Evolutionary conservation across 53 echinoderm and acorn worm species (phyloP), one percentile per base, ranked within the genome.

Genomic region (Holothuria leucospilota): DNA sequence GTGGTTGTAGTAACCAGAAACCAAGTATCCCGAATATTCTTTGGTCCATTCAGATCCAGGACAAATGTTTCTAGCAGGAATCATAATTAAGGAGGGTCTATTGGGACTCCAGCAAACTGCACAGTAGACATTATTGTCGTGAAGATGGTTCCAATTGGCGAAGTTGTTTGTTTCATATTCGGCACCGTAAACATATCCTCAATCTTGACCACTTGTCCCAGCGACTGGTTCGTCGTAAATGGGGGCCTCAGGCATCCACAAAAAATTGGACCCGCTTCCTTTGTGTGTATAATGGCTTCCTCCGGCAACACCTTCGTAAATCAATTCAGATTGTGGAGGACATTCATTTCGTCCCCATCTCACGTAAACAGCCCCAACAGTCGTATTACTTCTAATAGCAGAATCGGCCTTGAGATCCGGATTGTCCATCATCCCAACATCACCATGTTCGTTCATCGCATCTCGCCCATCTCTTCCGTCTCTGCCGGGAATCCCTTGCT

Each of bases 1-100:
- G 16, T 62, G 90, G 39, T 59, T 63, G 64, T 63, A 27, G 13
- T 63, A 63, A 27, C 0, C 23, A 14, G 90, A 27, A 38, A 86
- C 68, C 13, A 90, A 60, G 20, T 80, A 90, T 8, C 90, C 90
- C 8, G 13, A 26, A 62, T 90, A 90, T 69, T 90, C 90, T 49
- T 39, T 20, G n/a, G 64, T 88, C 90, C 90, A 90, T 15, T 71
- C 71, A 15, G 14, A 39, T 13, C 39, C 24, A 20, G 89, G 89
- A 65, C 89, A 89, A 11, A 29, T 65, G 25, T 84, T 89, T 38
- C 85, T 71, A 13, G 87, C 90, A 29, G 90, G 90, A 24, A 90
- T 23, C 79, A 90, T 86, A 0, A 90, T 56, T 8, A 42, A 23
- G 29, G 56, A 51, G 28, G 28, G 39, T 26, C 78, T 75, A 6